Evolutionary conservation across 2,797 vertebrate genomes (phyloP).

Genomic region (Rhynchonycteris naso): DNA sequence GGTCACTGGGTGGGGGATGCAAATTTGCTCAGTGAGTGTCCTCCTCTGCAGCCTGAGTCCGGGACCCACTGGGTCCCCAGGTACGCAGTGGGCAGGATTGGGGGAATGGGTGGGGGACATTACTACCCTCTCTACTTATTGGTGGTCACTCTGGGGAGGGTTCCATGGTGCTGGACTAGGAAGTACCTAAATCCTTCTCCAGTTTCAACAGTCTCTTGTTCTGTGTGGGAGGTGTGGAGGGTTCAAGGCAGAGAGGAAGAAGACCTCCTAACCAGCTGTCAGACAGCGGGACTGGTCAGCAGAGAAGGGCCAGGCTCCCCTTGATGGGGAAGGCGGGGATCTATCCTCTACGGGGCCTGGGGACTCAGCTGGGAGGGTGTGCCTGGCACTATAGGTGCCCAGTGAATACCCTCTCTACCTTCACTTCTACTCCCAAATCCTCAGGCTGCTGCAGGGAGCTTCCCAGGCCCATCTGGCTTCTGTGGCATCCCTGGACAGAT

Average conservation of each 20-base stretch:
- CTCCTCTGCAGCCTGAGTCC: not conserved
- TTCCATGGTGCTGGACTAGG: not conserved
- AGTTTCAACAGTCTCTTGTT: not conserved
- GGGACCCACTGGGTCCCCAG: not conserved
- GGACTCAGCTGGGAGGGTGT: not conserved
- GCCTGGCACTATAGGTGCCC: too few relatives aligned
- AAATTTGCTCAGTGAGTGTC: not conserved
- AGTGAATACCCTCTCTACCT: not conserved
- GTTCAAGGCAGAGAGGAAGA: not conserved
- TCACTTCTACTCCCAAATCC: not conserved
- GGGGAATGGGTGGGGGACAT: not conserved
- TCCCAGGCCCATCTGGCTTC: not conserved
- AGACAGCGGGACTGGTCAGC: rapidly evolving
- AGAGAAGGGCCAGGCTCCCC: not conserved
- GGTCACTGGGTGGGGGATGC: rapidly evolving
- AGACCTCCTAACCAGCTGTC: not conserved
- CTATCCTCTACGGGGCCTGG: not conserved
- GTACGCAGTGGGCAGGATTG: not conserved
- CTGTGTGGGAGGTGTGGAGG: not conserved
- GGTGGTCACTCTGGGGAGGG: not conserved
- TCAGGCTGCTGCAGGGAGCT: not conserved
- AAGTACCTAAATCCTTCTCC: not conserved
- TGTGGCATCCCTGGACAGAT: rapidly evolving
- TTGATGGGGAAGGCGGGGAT: not conserved
- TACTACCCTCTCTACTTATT: not conserved